Percentiles rank a stretch among this genome's conserved stretches.
These are phyloP conservation scores for Platycheirus albimanus DNA, from an alignment of 2,888 invertebrate genomes.

Conservation along the genomic window DNA sequence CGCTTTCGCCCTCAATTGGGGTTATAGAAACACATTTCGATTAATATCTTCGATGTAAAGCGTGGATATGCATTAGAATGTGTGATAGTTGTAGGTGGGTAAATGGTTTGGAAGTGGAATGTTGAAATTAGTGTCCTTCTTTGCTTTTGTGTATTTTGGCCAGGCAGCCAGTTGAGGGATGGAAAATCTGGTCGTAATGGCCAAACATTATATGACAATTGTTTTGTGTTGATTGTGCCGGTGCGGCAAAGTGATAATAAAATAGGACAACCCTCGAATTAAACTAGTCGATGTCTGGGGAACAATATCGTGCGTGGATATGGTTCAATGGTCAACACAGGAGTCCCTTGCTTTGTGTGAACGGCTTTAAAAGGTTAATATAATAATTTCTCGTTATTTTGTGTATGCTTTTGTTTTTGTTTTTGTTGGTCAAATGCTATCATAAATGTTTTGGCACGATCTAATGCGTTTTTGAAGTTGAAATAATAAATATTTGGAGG, in stretches of 20 bases:
- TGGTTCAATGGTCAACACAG: conserved; percentile 57
- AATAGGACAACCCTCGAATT: conserved; percentile 48
- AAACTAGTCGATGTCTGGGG: conserved; percentile 60
- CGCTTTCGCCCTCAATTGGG: conserved; percentile 1
- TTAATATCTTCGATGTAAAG: conserved; percentile 48
- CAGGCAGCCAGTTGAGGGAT: conserved; percentile 40
- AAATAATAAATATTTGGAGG: too few species aligned
- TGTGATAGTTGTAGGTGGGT: conserved; percentile 4
- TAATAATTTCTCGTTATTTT: conserved; percentile 63
- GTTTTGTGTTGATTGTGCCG: conserved; percentile 42
- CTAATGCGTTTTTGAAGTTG: conserved; percentile 6
- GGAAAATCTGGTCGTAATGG: conserved; percentile 57
- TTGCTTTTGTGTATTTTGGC: conserved; percentile 24
- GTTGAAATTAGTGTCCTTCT: conserved; percentile 42
- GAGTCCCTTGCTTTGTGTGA: conserved; percentile 45
- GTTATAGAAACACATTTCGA: conserved; percentile 63
- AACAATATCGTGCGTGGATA: conserved; percentile 45
- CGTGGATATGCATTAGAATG: conserved; percentile 35
- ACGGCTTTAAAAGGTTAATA: conserved; percentile 53
- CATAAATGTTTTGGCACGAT: background rate
- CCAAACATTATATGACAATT: conserved; percentile 66
- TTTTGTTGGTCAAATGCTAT: background rate
- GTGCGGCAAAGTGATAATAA: conserved; percentile 65
- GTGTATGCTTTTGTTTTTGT: conserved; percentile 30
- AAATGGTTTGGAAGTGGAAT: background rate